Percentiles rank a stretch among this genome's conserved stretches.
Evolutionary conservation across 2,113 vertebrate species (phyloP).

Genomic region (Lepus americanus): DNA sequence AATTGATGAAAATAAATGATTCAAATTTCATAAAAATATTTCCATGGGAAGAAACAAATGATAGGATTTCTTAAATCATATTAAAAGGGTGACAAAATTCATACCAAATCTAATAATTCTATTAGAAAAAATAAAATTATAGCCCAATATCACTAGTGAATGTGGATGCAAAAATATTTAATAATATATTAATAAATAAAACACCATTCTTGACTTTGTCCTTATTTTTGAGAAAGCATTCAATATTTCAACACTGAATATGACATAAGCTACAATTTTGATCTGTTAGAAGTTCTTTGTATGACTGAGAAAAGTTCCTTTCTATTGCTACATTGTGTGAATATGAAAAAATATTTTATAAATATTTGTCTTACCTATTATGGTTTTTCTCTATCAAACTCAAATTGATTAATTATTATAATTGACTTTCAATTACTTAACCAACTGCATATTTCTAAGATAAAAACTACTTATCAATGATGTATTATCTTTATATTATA

Average conservation of each 20-base stretch:
- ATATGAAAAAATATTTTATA: neutral
- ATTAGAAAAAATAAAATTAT: too few species aligned
- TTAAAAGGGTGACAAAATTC: too few species aligned
- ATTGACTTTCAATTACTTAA: neutral
- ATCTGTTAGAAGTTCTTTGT: neutral
- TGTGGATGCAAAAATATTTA: too few species aligned
- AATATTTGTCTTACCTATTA: neutral
- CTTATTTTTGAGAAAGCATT: neutral
- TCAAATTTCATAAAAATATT: too few species aligned
- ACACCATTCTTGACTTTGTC: neutral
- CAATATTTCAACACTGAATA: neutral
- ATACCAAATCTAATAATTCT: too few species aligned
- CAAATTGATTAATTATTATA: neutral
- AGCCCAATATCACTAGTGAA: too few species aligned
- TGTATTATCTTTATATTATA: neutral
- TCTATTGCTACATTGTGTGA: neutral
- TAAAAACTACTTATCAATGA: neutral
- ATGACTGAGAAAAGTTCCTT: neutral
- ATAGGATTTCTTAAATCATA: too few species aligned
- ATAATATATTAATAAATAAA: too few species aligned
- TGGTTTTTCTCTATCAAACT: neutral
- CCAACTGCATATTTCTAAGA: neutral
- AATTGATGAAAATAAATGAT: neutral
- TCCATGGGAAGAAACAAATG: too few species aligned
- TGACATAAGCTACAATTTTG: neutral